Percentiles rank a stretch among this genome's conserved stretches.
phyloP scores from a whole-genome alignment of 1,140 invertebrate species.

The Listronotus bonariensis region DNA sequence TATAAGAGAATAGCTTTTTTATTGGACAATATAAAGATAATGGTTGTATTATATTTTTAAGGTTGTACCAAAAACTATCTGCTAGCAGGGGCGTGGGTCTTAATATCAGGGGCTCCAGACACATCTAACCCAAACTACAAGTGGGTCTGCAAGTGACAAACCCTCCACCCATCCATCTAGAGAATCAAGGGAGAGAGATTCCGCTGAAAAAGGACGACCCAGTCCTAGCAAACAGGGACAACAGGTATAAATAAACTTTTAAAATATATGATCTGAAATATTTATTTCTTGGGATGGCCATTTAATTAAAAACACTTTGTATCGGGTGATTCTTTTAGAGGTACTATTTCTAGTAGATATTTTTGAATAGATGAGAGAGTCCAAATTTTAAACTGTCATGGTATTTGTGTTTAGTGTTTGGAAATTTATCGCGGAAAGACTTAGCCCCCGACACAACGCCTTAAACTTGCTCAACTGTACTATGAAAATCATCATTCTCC shows the following conservation, averaged over 20 bases:
- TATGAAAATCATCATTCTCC: no score
- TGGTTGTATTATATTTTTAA: constrained; percentile 51
- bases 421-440: no score
- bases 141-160: constrained; percentile 41
- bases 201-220: constrained; percentile 62
- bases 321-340: no score
- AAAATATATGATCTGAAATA: no score
- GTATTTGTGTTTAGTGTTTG: no score
- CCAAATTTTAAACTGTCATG: no score
- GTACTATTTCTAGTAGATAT: no score
- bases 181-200: constrained; percentile 52
- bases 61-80: constrained; percentile 88
- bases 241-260: constrained; percentile 10
- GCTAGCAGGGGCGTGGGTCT: constrained; percentile 83
- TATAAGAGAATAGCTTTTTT: constrained; percentile 5
- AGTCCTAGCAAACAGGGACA: constrained; percentile 63
- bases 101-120: constrained; percentile 84
- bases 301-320: no score
- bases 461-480: no score
- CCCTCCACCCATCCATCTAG: constrained; percentile 34
- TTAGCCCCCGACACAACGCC: no score
- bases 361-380: no score
- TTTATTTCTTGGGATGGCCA: no score
- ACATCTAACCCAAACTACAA: constrained; percentile 64
- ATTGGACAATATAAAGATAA: not conserved